phyloP scores from a whole-genome alignment of 1,140 invertebrate genomes.

The Drosophila nannoptera region DNA sequence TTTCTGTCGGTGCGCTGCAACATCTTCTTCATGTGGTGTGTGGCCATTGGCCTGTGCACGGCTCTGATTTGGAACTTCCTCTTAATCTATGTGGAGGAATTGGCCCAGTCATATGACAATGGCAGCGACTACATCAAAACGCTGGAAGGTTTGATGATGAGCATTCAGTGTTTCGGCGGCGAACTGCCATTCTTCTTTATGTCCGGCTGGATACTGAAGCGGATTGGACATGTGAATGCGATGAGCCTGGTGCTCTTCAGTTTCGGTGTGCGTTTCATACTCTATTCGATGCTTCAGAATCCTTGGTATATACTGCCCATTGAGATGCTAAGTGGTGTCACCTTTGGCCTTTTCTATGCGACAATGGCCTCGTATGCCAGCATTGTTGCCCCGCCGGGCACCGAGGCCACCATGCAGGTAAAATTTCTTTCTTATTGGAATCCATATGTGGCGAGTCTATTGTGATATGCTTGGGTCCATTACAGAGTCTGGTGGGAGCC shows the following conservation, averaged over 20 bases:
- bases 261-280: conserved; percentile 87
- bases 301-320: conserved; percentile 91
- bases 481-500: conserved; percentile 88
- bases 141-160: conserved; percentile 88
- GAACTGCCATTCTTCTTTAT: conserved; percentile 94
- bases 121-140: conserved; percentile 86
- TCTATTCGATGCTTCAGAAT: conserved; percentile 89
- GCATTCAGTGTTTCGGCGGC: conserved; percentile 91
- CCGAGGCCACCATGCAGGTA: conserved; percentile 90
- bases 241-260: conserved; percentile 90
- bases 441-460: no score
- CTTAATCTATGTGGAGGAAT: conserved; percentile 89
- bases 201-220: conserved; percentile 88
- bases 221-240: conserved; percentile 89
- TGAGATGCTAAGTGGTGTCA: conserved; percentile 91
- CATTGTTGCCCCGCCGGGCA: conserved; percentile 90
- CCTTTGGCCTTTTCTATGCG: conserved; percentile 93
- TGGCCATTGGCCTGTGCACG: conserved; percentile 90
- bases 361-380: conserved; percentile 94
- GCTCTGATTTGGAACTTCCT: conserved; percentile 93
- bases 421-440: no score
- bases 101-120: conserved; percentile 74
- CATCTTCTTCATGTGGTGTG: conserved; percentile 88
- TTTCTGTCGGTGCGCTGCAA: conserved; percentile 83
- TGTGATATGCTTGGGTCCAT: conserved; percentile 13